Percentiles rank a stretch among this genome's conserved stretches.
Evolutionary conservation across 2,888 invertebrate genomes (phyloP).

Genomic region (Orchesella flavescens): DNA sequence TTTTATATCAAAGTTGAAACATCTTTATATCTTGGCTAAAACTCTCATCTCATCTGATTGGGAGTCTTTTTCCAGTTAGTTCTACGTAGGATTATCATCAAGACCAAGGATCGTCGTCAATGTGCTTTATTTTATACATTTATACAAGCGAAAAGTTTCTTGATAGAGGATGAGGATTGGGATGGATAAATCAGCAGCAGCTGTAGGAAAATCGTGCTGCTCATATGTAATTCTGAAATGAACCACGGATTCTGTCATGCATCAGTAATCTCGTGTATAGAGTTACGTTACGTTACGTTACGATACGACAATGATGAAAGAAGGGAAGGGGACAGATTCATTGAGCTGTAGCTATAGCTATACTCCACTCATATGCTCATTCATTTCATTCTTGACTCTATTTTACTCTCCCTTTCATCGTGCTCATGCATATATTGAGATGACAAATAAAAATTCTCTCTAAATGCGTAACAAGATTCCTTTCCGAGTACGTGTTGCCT

Average conservation of each 20-base stretch:
- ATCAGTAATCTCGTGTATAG: slow-evolving; percentile 46
- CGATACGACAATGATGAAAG: slow-evolving; percentile 37
- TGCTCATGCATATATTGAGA: slow-evolving; percentile 5
- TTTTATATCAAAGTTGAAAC: slow-evolving; percentile 24
- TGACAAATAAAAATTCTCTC: slow-evolving; percentile 17
- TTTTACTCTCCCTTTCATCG: not conserved
- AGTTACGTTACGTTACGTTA: too few species aligned
- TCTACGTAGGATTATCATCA: too few species aligned
- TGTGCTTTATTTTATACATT: too few species aligned
- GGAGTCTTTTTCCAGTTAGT: too few species aligned
- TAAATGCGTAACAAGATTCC: slow-evolving; percentile 33
- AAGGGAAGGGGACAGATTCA: slow-evolving; percentile 59
- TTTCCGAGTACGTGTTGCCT: slow-evolving; percentile 11
- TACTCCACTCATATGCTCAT: not conserved
- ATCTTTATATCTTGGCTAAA: slow-evolving; percentile 6
- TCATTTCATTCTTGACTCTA: not conserved
- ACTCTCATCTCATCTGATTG: too few species aligned
- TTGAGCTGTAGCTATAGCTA: not conserved
- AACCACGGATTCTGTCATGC: slow-evolving; percentile 52
- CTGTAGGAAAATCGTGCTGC: slow-evolving; percentile 51
- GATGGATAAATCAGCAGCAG: slow-evolving; percentile 53
- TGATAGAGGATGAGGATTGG: too few species aligned
- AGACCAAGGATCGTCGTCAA: too few species aligned
- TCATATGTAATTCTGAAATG: slow-evolving; percentile 50
- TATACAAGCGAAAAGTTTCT: not conserved